Conservation (phyloP, 2,113 vertebrate genomes). For the Rhea pennata region DNA sequence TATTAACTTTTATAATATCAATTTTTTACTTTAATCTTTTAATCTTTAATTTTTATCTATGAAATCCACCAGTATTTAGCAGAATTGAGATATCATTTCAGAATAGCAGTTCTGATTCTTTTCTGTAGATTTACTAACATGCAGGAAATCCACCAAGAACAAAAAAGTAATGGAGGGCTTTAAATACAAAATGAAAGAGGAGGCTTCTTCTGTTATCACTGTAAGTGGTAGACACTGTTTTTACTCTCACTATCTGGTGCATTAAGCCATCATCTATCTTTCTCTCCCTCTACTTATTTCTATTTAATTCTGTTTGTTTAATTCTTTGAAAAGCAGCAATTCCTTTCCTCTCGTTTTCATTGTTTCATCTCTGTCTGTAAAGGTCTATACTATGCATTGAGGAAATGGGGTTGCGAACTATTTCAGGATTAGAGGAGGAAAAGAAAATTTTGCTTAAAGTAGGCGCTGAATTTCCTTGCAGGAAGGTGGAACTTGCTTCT, state of each 20-base stretch:
- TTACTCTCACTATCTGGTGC: neutral
- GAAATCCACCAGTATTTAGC: neutral
- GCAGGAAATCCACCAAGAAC: neutral
- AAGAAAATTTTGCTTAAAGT: neutral
- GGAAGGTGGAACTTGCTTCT: neutral
- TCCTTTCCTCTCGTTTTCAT: neutral
- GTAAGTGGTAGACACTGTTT: neutral
- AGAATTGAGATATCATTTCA: neutral
- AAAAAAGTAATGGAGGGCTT: neutral
- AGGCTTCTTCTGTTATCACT: neutral
- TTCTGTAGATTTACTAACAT: neutral
- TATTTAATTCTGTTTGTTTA: neutral
- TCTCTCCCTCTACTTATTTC: neutral
- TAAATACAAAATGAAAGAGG: neutral
- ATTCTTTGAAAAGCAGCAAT: neutral
- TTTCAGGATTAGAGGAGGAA: neutral
- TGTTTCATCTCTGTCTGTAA: neutral
- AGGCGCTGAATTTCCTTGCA: neutral
- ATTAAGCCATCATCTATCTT: neutral
- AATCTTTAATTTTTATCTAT: neutral
- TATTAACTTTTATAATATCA: slow-evolving; percentile 19
- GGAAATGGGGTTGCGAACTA: neutral
- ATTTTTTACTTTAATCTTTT: neutral
- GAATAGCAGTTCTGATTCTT: neutral
- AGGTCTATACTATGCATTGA: neutral